Conservation (phyloP, 2,113 vertebrate genomes). For the Neogale vison region DNA sequence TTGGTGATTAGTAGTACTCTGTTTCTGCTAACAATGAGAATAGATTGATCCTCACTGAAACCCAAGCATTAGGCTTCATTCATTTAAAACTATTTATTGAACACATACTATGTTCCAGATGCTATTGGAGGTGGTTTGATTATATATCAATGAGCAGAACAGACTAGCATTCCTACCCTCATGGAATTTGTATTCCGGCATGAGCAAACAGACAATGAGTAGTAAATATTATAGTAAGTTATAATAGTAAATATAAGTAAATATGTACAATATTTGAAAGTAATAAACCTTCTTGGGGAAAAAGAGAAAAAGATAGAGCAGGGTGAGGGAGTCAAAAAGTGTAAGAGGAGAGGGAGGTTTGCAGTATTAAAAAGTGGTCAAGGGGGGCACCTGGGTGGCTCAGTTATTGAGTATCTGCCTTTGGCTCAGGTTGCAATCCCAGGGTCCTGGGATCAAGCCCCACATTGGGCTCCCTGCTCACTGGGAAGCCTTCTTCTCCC, state of each 20-base stretch:
- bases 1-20: not conserved
- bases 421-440: not conserved
- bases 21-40: not conserved
- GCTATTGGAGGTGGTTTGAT: not conserved
- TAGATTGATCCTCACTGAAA: not conserved
- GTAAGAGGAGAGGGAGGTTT: not conserved
- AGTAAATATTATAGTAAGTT: not conserved
- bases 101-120: not conserved
- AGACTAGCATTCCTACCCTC: not conserved
- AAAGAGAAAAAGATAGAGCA: not conserved
- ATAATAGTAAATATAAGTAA: not conserved
- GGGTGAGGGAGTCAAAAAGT: not conserved
- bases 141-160: not conserved
- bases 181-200: not conserved
- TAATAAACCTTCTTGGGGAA: not conserved
- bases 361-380: not conserved
- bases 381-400: not conserved
- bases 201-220: not conserved
- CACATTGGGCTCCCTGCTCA: not conserved
- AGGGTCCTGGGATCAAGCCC: not conserved
- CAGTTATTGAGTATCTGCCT: not conserved
- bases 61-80: not conserved
- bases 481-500: not conserved
- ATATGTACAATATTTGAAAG: not conserved
- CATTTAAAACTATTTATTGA: constrained; percentile 10